Evolutionary conservation across 2,888 invertebrate genomes (phyloP).

Genomic region (Drosophila ustulata): DNA sequence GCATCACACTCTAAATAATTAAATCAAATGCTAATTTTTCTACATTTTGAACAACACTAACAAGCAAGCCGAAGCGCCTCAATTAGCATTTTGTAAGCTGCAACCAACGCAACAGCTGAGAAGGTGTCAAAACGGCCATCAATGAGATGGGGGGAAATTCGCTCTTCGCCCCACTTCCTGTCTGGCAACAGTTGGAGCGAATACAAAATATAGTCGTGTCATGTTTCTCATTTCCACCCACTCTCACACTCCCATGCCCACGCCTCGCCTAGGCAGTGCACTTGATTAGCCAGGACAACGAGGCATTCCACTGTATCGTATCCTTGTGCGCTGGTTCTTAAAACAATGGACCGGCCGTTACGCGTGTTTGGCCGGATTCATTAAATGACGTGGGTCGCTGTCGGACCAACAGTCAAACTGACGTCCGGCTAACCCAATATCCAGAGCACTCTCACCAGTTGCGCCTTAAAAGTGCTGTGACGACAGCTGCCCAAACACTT

Average conservation of each 20-base stretch:
- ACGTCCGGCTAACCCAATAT: slow-evolving; percentile 12
- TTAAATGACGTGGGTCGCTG: slow-evolving; percentile 51
- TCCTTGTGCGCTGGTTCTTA: neutral
- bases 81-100: slow-evolving; percentile 58
- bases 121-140: slow-evolving; percentile 19
- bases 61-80: slow-evolving; percentile 9
- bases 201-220: slow-evolving; percentile 38
- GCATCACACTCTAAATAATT: slow-evolving; percentile 46
- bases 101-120: slow-evolving; percentile 25
- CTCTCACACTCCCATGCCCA: neutral
- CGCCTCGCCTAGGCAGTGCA: slow-evolving; percentile 53
- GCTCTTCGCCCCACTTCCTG: neutral
- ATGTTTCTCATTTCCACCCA: slow-evolving; percentile 28
- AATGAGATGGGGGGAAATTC: slow-evolving; percentile 22
- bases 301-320: slow-evolving; percentile 24
- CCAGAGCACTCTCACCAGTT: slow-evolving; percentile 50
- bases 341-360: slow-evolving; percentile 33
- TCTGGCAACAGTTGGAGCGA: slow-evolving; percentile 43
- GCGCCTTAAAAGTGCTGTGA: slow-evolving; percentile 34
- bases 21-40: slow-evolving; percentile 58
- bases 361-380: slow-evolving; percentile 39
- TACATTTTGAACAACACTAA: slow-evolving; percentile 23
- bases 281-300: slow-evolving; percentile 62
- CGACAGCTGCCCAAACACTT: slow-evolving; percentile 61
- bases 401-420: slow-evolving; percentile 22